Base-by-base conservation (phyloP, 2,888 invertebrate species). In the Hololepta plana region DNA sequence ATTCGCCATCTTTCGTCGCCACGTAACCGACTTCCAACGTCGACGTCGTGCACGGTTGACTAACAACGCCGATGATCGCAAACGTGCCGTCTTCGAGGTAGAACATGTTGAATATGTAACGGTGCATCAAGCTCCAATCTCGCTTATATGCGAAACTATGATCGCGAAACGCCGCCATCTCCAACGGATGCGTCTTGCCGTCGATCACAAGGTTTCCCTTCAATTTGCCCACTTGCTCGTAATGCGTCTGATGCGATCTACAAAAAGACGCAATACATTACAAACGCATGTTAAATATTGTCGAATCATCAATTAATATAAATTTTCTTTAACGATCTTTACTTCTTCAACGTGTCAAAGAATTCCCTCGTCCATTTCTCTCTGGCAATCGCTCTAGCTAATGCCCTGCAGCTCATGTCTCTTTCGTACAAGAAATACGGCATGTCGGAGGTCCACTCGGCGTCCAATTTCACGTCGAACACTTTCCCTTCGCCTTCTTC, bases 191-290 rank as follows among this genome's bases (percentile, higher is more conserved):
- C 0, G 51, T 35, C 16, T 60, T 56, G 3, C 59, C 59, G 4
- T 64, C 62, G 2, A 81, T 53, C 26, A 51, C 53, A 25, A 76
- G 50, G 14, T 54, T 60, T 26, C 74, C 79, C 14, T 55, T 57
- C 27, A 79, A 43, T 3, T 51, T 49, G 0, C 82, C 81, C 51
- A 73, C 74, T 53, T 85, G 82, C 42, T 85, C 84, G 48, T 85
- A 82, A 43, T 84, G 84, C 0, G 71, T 72, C 44, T 85, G 81
- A 44, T 80, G 79, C 2, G 70, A 66, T 13, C 75, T 75, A 50
- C 19, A 46, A 52, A 30, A 32, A 15, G n/a, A n/a, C n/a, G n/a
- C n/a, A n/a, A n/a, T n/a, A n/a, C n/a, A n/a, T n/a, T n/a, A n/a
- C n/a, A n/a, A n/a, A n/a, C n/a, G n/a, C n/a, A n/a, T n/a, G n/a